Evolutionary conservation across 64 coral and sea anemone genomes (phyloP).

Genomic region (Porites australiensis): DNA sequence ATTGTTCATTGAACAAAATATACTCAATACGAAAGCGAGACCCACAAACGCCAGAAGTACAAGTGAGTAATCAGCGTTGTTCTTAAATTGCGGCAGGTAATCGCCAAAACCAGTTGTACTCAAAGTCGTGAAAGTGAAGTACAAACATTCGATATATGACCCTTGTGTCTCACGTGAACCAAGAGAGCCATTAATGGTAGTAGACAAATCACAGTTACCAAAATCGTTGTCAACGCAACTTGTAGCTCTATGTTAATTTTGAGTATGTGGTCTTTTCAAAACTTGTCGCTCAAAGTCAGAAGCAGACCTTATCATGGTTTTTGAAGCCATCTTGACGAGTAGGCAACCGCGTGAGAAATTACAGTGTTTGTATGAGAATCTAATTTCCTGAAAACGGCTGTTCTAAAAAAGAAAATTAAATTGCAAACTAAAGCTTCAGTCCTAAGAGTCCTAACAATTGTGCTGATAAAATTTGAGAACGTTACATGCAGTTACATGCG

Average conservation of each 20-base stretch:
- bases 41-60: slow-evolving; percentile 64
- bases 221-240: slow-evolving; percentile 35
- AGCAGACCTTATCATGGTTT: too few relatives aligned
- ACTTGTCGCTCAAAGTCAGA: slow-evolving; percentile 58
- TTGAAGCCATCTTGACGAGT: too few relatives aligned
- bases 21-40: slow-evolving; percentile 79
- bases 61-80: slow-evolving; percentile 46
- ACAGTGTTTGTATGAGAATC: too few relatives aligned
- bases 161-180: slow-evolving; percentile 53
- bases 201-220: slow-evolving; percentile 54
- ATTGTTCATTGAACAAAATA: slow-evolving; percentile 82
- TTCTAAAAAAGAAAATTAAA: too few relatives aligned
- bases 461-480: too few relatives aligned
- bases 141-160: slow-evolving; percentile 77
- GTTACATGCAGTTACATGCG: too few relatives aligned
- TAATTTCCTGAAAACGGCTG: too few relatives aligned
- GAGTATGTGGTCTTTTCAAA: slow-evolving; percentile 45
- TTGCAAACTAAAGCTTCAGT: too few relatives aligned
- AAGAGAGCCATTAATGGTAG: slow-evolving; percentile 49
- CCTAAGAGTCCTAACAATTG: too few relatives aligned
- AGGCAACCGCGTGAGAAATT: too few relatives aligned
- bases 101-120: slow-evolving; percentile 91
- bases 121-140: slow-evolving; percentile 78
- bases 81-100: slow-evolving; percentile 57
- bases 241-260: slow-evolving; percentile 61